phyloP scores from a whole-genome alignment of 2,113 vertebrate genomes.

The Elgaria multicarinata region DNA sequence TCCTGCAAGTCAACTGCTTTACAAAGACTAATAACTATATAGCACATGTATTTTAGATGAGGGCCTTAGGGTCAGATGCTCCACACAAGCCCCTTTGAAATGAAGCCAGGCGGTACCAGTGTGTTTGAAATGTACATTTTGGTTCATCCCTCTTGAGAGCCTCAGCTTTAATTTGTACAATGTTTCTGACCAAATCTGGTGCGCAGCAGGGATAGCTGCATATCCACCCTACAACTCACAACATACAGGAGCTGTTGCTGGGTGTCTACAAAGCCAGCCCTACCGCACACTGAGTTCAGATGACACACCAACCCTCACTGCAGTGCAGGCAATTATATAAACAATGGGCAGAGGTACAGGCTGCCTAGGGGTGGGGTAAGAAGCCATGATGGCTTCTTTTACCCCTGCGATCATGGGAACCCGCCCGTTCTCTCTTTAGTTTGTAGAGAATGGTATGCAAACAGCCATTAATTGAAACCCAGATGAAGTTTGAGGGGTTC shows the following conservation, averaged over 20 bases:
- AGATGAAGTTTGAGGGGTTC: not conserved
- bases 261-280: no score
- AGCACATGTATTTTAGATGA: not conserved
- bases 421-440: not conserved
- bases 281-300: no score
- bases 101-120: not conserved
- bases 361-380: no score
- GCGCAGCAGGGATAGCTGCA: no score
- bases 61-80: not conserved
- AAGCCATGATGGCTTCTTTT: no score
- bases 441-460: not conserved
- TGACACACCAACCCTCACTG: no score
- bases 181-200: no score
- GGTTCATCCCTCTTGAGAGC: not conserved
- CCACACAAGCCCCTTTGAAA: not conserved
- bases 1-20: not conserved
- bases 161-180: not conserved
- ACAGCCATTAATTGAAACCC: not conserved
- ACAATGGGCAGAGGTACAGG: no score
- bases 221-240: no score
- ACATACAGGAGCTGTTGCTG: no score
- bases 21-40: not conserved
- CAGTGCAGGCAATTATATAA: no score
- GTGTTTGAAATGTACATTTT: not conserved
- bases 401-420: no score